A percentile compares a stretch with the other conserved stretches of the same genome.
phyloP scores from a whole-genome alignment of 1,140 invertebrate genomes.

The Eumaeus atala region DNA sequence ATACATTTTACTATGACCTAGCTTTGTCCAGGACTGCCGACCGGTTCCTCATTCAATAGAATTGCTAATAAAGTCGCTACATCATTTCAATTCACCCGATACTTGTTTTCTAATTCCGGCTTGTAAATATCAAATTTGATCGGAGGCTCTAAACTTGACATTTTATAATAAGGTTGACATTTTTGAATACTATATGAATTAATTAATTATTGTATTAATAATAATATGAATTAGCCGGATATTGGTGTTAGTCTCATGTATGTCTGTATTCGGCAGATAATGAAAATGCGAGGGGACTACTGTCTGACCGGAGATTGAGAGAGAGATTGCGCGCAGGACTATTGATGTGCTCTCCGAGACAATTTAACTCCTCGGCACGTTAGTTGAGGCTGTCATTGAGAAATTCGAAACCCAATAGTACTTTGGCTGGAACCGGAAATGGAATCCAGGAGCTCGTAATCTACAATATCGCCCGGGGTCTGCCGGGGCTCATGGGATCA shows the following conservation, averaged over 20 bases:
- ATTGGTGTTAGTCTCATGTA: background rate
- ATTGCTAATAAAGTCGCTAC: background rate
- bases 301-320: background rate
- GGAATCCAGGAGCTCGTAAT: no score
- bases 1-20: no score
- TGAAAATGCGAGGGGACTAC: background rate
- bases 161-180: background rate
- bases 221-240: background rate
- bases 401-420: no score
- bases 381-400: no score
- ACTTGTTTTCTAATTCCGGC: constrained; percentile 3
- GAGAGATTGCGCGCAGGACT: background rate
- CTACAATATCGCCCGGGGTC: no score
- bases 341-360: no score
- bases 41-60: background rate
- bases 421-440: no score
- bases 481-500: no score
- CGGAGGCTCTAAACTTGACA: background rate
- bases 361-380: no score
- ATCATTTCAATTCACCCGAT: background rate
- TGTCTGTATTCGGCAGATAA: background rate
- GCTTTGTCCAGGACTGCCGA: no score
- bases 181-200: background rate
- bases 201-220: background rate
- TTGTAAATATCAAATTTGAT: constrained; percentile 5